A percentile compares a stretch with the other conserved stretches of the same genome.
Conservation (phyloP, 2,888 invertebrate species). For the Eugnorisma glareosa region DNA sequence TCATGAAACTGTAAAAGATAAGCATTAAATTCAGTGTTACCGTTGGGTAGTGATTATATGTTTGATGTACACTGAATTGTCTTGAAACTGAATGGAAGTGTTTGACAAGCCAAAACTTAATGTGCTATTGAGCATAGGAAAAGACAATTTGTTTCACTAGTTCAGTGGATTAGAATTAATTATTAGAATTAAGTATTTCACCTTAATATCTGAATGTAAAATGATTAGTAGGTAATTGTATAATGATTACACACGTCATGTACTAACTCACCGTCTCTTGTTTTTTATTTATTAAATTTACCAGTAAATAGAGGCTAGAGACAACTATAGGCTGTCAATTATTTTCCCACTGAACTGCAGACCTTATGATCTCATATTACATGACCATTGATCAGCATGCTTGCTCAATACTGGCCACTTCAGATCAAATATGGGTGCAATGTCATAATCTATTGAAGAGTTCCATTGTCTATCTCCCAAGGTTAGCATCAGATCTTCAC, state of each 20-base stretch:
- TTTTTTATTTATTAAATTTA: not conserved
- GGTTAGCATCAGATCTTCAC: no score
- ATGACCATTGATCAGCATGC: no score
- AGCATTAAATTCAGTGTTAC: constrained; percentile 1
- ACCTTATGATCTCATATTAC: no score
- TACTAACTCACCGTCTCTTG: not conserved
- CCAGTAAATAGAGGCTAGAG: not conserved
- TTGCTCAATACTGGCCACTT: not conserved
- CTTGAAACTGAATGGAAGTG: not conserved
- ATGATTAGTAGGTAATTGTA: constrained; percentile 10
- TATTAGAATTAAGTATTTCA: constrained; percentile 12
- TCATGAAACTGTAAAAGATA: constrained; percentile 15
- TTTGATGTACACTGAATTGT: not conserved
- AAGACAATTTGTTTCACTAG: constrained; percentile 36
- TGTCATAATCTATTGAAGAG: not conserved
- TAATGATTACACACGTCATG: constrained; percentile 2
- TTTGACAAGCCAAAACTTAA: constrained; percentile 15
- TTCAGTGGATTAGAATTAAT: constrained; percentile 6
- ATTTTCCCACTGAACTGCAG: not conserved
- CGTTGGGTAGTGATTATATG: not conserved
- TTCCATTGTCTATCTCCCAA: no score
- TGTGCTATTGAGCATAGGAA: constrained; percentile 3
- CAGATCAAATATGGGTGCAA: not conserved
- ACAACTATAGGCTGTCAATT: not conserved
- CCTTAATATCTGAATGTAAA: constrained; percentile 21